Evolutionary conservation across 2,113 vertebrate genomes (phyloP), one percentile per base, ranked within the genome.

Genomic region (Tychaedon coryphoeus): DNA sequence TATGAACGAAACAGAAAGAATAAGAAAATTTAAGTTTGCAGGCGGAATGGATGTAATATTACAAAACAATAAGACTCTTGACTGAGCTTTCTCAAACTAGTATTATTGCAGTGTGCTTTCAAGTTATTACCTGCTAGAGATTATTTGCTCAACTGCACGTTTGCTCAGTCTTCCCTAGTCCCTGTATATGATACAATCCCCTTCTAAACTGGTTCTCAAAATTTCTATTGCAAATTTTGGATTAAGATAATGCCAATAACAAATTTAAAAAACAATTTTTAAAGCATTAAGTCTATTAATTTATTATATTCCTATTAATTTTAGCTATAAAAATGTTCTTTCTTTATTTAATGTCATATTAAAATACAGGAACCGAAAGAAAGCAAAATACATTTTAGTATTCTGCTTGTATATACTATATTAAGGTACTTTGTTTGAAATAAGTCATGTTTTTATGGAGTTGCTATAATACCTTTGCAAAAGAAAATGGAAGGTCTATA

Each of bases 331-430:
- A 53, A 78, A 26, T 48, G 5, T 2, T 80, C 17, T 24, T 2
- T 80, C 17, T 24, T 24, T 14, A 48, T 79, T 72, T 83, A 25
- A 90, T 79, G 45, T 61, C 12, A 82, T 84, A 89, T 82, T 84
- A 92, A 90, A 88, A 23, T 84, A 91, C 90, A 88, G 19, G 34
- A 56, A 89, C 86, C 8, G 48, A 90, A 95, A 93, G 24, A 64
- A 85, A 60, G 36, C 29, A 90, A 89, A 94, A 67, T 40, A 57
- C 25, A 58, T 45, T 69, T 74, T 24, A 4, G 23, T 38, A 38
- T 26, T 95, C 43, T 78, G n/a, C 50, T 81, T 83, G 50, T 79
- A 84, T 14, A 54, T 75, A 57, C 34, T 60, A 43, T 87, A 57
- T 45, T 56, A 73, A 66, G 10, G 40, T 53, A 84, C 9, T n/a